Evolutionary conservation across 2,888 invertebrate genomes (phyloP).

Genomic region (Trachelus troglodyta): DNA sequence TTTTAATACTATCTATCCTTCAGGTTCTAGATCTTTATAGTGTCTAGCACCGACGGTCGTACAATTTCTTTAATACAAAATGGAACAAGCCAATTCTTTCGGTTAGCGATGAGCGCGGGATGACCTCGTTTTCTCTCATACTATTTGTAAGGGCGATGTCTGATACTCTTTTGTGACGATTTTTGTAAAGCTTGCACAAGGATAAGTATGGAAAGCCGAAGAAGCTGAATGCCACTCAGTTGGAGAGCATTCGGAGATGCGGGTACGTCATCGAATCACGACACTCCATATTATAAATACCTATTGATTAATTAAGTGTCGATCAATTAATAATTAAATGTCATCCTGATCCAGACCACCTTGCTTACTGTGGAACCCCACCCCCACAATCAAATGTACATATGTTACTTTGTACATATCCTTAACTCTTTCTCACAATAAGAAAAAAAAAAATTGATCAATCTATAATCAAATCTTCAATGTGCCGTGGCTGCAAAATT

Average conservation of each 20-base stretch:
- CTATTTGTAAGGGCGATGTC: not conserved
- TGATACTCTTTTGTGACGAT: constrained; percentile 36
- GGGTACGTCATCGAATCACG: constrained; percentile 73
- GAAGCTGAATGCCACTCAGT: constrained; percentile 81
- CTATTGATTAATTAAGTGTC: not conserved
- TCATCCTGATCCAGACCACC: not conserved
- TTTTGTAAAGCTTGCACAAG: constrained; percentile 87
- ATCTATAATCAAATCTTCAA: not conserved
- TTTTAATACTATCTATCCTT: not conserved
- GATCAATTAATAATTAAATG: not conserved
- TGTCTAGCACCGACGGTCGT: not conserved
- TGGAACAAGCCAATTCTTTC: not conserved
- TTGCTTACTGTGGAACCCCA: not conserved
- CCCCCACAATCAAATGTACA: not conserved
- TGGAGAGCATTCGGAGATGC: constrained; percentile 80
- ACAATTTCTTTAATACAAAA: not conserved
- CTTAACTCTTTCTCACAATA: not conserved
- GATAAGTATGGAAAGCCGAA: constrained; percentile 86
- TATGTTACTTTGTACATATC: not conserved
- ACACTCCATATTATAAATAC: constrained; percentile 33
- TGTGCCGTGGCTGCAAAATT: not conserved
- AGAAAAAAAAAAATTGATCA: not conserved
- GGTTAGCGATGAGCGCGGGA: not conserved
- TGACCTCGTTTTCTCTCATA: not conserved
- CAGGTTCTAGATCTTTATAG: not conserved